Conservation (phyloP, 2,113 vertebrate species). For the Callopanchax toddi region DNA sequence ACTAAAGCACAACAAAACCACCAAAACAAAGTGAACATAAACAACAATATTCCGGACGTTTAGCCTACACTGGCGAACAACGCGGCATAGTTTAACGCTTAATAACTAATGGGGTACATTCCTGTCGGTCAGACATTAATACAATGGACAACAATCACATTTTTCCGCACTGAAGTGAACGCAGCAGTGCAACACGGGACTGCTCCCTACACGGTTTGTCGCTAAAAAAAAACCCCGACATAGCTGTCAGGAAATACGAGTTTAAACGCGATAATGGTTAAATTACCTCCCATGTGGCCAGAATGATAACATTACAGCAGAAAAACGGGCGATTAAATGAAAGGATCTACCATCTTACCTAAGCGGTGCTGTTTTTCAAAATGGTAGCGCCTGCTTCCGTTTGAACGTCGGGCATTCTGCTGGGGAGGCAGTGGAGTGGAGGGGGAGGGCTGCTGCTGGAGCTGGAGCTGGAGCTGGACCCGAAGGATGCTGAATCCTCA, state of each 20-base stretch:
- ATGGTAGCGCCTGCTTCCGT: conserved; percentile 85
- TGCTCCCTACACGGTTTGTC: background rate
- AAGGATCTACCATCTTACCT: conserved; percentile 83
- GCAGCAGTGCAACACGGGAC: conserved; percentile 42
- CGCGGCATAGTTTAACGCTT: background rate
- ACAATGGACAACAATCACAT: conserved; percentile 29
- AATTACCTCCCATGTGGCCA: background rate
- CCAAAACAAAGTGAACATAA: background rate
- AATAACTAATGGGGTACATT: background rate
- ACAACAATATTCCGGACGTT: background rate
- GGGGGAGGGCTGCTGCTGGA: conserved; percentile 17
- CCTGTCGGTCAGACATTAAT: background rate
- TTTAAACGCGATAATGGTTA: background rate
- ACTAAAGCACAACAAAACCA: no score
- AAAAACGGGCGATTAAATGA: conserved; percentile 38
- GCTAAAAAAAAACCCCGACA: background rate
- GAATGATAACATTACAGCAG: background rate
- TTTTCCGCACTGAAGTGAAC: conserved; percentile 38
- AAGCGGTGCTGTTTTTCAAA: conserved; percentile 81
- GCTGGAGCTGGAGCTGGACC: conserved; percentile 29
- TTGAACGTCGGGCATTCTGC: conserved; percentile 69
- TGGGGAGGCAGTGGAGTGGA: conserved; percentile 40
- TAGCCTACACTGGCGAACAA: background rate
- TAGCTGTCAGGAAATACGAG: background rate
- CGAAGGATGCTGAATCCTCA: conserved; percentile 52